Conservation (phyloP, 2,113 vertebrate species). For the Phyllostomus hastatus region DNA sequence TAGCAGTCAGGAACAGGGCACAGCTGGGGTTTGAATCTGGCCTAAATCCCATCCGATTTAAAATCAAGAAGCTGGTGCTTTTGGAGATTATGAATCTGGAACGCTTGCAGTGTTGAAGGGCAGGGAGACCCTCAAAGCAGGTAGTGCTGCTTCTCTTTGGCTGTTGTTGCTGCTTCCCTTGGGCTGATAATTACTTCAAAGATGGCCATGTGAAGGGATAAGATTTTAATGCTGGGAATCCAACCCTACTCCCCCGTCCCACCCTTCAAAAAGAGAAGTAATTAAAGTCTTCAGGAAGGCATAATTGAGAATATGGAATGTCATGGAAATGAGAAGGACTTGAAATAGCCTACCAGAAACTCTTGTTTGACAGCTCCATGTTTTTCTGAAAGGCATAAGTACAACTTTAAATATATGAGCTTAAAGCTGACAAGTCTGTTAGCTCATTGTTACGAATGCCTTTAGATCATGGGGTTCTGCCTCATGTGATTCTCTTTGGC, state of each 20-base stretch:
- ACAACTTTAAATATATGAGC: neutral
- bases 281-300: conserved; percentile 28
- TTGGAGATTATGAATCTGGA: conserved; percentile 72
- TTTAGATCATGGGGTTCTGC: neutral
- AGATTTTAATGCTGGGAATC: neutral
- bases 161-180: neutral
- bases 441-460: neutral
- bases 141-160: conserved; percentile 45
- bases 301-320: conserved; percentile 6
- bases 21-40: conserved; percentile 69
- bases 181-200: conserved; percentile 18
- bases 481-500: neutral
- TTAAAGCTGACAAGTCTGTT: neutral
- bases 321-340: neutral
- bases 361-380: neutral
- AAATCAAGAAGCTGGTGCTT: conserved; percentile 67
- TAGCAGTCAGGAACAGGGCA: conserved; percentile 57
- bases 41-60: conserved; percentile 69
- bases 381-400: conserved; percentile 35
- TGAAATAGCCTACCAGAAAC: neutral
- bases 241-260: neutral
- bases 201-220: neutral
- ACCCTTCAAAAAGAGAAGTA: conserved; percentile 14
- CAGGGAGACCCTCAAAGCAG: conserved; percentile 30
- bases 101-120: neutral